Evolutionary conservation across 2,113 vertebrate species (phyloP).

Genomic region (Telmatochromis sp.): DNA sequence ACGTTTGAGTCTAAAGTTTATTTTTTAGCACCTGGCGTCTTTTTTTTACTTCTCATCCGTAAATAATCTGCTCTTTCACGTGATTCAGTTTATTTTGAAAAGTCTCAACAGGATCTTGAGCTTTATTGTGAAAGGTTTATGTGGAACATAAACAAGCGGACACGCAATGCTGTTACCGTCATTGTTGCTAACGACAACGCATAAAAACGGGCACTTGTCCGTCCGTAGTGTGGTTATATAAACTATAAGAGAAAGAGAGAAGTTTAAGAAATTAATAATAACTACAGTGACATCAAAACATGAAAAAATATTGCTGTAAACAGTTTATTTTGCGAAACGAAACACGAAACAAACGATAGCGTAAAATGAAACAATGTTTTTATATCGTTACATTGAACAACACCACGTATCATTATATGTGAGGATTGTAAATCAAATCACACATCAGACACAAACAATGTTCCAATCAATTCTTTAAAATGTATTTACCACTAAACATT

Average conservation of each 20-base stretch:
- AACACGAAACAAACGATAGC: neutral
- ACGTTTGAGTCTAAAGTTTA: too few species aligned
- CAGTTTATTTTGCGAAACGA: neutral
- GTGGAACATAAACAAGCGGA: too few species aligned
- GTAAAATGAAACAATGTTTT: fast-evolving
- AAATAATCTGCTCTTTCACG: too few species aligned
- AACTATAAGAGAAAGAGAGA: too few species aligned
- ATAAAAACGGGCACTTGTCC: too few species aligned
- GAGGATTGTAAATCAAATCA: fast-evolving
- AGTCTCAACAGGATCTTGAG: too few species aligned
- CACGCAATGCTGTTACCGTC: fast-evolving
- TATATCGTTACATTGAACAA: fast-evolving
- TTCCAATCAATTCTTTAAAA: neutral
- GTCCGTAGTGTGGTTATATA: fast-evolving
- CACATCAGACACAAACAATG: neutral
- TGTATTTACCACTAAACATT: neutral
- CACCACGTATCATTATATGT: neutral
- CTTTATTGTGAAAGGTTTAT: too few species aligned
- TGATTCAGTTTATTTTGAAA: too few species aligned
- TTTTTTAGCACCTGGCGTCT: neutral
- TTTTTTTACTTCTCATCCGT: too few species aligned
- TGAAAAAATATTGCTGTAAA: fast-evolving
- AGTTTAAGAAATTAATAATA: fast-evolving
- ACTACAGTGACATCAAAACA: fast-evolving
- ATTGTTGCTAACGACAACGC: too few species aligned